These are phyloP conservation scores for Hydrotaea diabolus DNA, from an alignment of 2,888 invertebrate genomes.

Conservation along the genomic window DNA sequence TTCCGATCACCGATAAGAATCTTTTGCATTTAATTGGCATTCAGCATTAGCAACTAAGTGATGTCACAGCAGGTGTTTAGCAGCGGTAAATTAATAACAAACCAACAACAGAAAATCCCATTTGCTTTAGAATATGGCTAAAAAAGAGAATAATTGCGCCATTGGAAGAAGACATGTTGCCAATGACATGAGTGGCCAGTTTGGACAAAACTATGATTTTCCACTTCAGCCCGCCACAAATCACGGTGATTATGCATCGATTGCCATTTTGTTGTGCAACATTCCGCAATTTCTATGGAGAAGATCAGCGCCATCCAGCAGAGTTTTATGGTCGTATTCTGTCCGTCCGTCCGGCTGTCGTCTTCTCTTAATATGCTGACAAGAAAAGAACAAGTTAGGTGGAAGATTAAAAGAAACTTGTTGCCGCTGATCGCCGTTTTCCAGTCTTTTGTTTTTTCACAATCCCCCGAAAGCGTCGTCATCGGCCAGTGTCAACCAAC, in stretches of 20 bases:
- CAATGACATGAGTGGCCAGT: neutral
- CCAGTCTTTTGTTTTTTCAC: neutral
- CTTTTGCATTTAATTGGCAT: slow-evolving; percentile 1
- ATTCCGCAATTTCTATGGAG: neutral
- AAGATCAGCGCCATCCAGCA: neutral
- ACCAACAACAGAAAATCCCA: neutral
- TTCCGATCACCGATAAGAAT: neutral
- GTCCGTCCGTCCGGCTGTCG: neutral
- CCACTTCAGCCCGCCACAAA: neutral
- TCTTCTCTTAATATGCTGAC: neutral
- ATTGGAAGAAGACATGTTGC: neutral
- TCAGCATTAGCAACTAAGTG: neutral
- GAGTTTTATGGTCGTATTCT: neutral
- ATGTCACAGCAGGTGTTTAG: slow-evolving; percentile 7
- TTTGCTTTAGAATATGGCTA: neutral
- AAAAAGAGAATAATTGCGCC: neutral
- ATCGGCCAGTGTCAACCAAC: neutral
- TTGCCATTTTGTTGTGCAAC: slow-evolving; percentile 25
- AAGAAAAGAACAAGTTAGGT: slow-evolving; percentile 7
- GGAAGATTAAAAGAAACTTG: neutral
- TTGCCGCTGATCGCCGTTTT: neutral
- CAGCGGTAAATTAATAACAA: neutral
- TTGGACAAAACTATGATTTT: neutral
- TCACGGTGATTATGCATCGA: neutral
- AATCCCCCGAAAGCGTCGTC: neutral